Evolutionary conservation across 2,797 vertebrate species (phyloP).

Genomic region (Triplophysa bombifrons): DNA sequence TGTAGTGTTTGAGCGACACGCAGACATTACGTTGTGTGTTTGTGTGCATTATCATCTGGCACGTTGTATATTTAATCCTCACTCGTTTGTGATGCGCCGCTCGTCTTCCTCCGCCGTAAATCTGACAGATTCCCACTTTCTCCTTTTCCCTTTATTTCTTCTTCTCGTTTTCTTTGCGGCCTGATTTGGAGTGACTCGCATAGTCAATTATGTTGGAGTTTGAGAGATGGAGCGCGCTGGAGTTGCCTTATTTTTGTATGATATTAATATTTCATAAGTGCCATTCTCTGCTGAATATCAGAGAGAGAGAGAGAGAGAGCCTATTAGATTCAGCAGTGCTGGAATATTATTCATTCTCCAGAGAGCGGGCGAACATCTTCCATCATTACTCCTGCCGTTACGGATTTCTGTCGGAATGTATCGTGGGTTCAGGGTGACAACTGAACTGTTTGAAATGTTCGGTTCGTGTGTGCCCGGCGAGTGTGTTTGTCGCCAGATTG

Average conservation of each 20-base stretch:
- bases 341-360: conserved; percentile 58
- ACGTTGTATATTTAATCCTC: conserved; percentile 11
- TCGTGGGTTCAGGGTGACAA: conserved; percentile 34
- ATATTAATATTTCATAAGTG: conserved; percentile 84
- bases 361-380: conserved; percentile 45
- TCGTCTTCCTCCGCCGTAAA: conserved; percentile 3
- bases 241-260: conserved; percentile 79
- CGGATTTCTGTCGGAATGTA: conserved; percentile 47
- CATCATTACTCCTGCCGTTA: conserved; percentile 54
- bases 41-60: conserved; percentile 10
- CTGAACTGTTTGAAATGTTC: conserved; percentile 40
- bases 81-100: conserved; percentile 23
- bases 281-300: conserved; percentile 82
- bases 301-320: conserved; percentile 73
- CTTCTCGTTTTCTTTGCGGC: conserved; percentile 58
- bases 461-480: conserved; percentile 28
- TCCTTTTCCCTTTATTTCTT: conserved; percentile 21
- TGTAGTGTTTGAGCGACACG: neutral
- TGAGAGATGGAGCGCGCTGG: conserved; percentile 75
- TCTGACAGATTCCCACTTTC: conserved; percentile 25
- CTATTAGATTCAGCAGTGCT: conserved; percentile 70
- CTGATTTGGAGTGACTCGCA: conserved; percentile 79
- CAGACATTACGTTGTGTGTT: neutral
- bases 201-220: conserved; percentile 80
- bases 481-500: conserved; percentile 22